phyloP scores from a whole-genome alignment of 1,140 invertebrate species.

The Papilio aristodemus region DNA sequence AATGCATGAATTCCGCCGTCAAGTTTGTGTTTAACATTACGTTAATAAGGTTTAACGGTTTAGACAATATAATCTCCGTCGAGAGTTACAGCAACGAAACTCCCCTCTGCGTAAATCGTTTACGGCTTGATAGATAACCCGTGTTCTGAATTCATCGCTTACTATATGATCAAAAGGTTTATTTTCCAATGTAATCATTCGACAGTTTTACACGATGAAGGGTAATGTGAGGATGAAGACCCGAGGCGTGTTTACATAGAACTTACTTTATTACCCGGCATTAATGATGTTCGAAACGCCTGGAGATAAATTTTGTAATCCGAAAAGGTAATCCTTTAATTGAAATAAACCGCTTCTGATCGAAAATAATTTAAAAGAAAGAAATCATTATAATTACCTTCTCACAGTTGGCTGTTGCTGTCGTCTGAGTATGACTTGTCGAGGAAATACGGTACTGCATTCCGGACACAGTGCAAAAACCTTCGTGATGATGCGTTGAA shows the following conservation, averaged over 20 bases:
- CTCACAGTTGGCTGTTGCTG: constrained; percentile 87
- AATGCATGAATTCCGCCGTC: constrained; percentile 5
- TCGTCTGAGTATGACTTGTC: constrained; percentile 88
- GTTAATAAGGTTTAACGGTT: constrained; percentile 60
- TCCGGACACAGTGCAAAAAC: constrained; percentile 89
- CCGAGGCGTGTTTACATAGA: constrained; percentile 72
- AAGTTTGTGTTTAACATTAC: constrained; percentile 45
- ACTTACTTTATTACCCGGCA: constrained; percentile 73
- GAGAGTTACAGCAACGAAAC: constrained; percentile 49
- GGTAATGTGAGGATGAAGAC: constrained; percentile 65
- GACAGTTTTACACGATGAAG: constrained; percentile 51
- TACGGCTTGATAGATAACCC: constrained; percentile 47
- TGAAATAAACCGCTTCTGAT: constrained; percentile 24
- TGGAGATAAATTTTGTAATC: constrained; percentile 37
- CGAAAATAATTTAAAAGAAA: constrained; percentile 4
- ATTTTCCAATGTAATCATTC: constrained; percentile 48
- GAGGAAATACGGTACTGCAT: constrained; percentile 91
- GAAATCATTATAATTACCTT: constrained; percentile 62
- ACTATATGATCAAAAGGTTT: constrained; percentile 48
- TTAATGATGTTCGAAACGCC: constrained; percentile 67
- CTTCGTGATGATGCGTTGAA: constrained; percentile 87
- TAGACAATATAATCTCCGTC: constrained; percentile 56
- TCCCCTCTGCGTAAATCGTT: constrained; percentile 57
- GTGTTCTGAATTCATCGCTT: constrained; percentile 44
- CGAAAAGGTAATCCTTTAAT: constrained; percentile 13